Conservation (phyloP, 2,797 vertebrate genomes). For the Sciaenops ocellatus region DNA sequence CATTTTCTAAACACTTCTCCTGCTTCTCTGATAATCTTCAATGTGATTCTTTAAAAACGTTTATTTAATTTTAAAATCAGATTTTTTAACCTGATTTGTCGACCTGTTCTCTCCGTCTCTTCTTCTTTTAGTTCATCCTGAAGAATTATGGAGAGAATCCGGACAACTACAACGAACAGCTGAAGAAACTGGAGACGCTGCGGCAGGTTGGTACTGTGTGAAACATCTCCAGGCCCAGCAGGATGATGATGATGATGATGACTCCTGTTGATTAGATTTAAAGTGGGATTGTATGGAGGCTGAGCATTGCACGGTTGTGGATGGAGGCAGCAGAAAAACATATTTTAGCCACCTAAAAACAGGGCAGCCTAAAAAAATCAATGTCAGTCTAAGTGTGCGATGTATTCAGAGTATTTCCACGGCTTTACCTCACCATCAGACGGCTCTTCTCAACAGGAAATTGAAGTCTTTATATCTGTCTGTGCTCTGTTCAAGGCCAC, state of each 20-base stretch:
- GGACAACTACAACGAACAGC: slow-evolving; percentile 95
- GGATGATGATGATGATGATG: no score
- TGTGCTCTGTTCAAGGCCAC: no score
- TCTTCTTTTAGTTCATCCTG: slow-evolving; percentile 89
- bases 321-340: no score
- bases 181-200: slow-evolving; percentile 95
- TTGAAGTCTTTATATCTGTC: no score
- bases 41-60: not conserved
- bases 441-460: no score
- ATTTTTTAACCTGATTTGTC: slow-evolving; percentile 1
- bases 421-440: no score
- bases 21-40: not conserved
- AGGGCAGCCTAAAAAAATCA: no score
- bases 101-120: not conserved
- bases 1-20: not conserved
- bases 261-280: not conserved
- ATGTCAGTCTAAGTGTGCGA: no score
- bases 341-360: no score
- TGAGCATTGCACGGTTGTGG: no score
- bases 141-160: slow-evolving; percentile 98
- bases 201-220: slow-evolving; percentile 87
- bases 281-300: no score
- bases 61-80: not conserved
- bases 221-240: not conserved
- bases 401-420: no score